Percentiles rank a stretch among this genome's conserved stretches.
These are phyloP conservation scores for Parasteatoda lunata DNA, from an alignment of 2,888 invertebrate genomes.

Conservation along the genomic window DNA sequence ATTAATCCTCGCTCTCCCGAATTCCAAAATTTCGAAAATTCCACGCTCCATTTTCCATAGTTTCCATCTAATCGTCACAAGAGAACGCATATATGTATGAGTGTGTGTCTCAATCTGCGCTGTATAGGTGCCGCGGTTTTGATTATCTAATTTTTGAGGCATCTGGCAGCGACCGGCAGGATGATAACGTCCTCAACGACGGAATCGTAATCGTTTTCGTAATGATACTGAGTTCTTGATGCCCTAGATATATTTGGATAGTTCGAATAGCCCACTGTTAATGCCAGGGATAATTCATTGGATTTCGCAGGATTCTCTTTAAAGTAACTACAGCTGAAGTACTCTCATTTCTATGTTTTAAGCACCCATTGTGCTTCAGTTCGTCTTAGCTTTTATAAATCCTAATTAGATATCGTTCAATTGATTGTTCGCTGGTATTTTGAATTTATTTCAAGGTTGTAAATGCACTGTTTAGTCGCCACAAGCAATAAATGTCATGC, in stretches of 20 bases:
- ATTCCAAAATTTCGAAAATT: slow-evolving; percentile 25
- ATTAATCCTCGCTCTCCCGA: slow-evolving; percentile 39
- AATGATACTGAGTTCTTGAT: slow-evolving; percentile 34
- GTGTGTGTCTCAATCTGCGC: slow-evolving; percentile 14
- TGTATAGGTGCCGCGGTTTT: slow-evolving; percentile 44
- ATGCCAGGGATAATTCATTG: slow-evolving; percentile 29
- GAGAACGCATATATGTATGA: neutral
- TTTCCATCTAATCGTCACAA: slow-evolving; percentile 34
- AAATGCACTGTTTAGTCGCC: too few species aligned
- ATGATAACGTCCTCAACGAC: slow-evolving; percentile 49
- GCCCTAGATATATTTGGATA: slow-evolving; percentile 24
- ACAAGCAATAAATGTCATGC: too few species aligned
- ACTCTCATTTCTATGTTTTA: slow-evolving; percentile 14
- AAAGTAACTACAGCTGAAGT: slow-evolving; percentile 20
- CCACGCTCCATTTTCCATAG: slow-evolving; percentile 26
- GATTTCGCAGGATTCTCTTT: slow-evolving; percentile 12
- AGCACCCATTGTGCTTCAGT: slow-evolving; percentile 12
- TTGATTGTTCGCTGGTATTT: too few species aligned
- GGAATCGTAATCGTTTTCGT: slow-evolving; percentile 54
- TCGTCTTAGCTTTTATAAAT: slow-evolving; percentile 16
- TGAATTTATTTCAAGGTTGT: too few species aligned
- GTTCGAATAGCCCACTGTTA: slow-evolving; percentile 10
- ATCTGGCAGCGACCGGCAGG: slow-evolving; percentile 45
- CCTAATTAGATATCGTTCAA: slow-evolving; percentile 17
- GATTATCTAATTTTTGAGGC: slow-evolving; percentile 68